phyloP scores from a whole-genome alignment of 2,888 invertebrate genomes.

The Lepidocyrtinus sp. region DNA sequence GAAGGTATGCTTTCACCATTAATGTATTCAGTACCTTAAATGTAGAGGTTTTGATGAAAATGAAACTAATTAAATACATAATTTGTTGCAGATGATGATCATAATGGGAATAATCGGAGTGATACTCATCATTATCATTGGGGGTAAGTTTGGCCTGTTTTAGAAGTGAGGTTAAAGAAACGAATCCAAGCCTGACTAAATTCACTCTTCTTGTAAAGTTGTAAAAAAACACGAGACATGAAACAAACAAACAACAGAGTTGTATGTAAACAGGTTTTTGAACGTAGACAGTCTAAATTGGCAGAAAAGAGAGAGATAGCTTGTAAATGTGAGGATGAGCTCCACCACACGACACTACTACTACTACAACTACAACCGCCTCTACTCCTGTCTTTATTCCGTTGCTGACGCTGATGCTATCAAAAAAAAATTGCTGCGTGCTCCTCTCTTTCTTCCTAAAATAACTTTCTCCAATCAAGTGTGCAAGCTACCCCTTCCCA shows the following conservation, averaged over 20 bases:
- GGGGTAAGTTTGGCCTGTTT: slow-evolving; percentile 72
- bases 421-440: slow-evolving; percentile 28
- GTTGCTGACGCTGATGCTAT: background rate
- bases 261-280: slow-evolving; percentile 45
- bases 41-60: no score
- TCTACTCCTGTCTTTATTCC: slow-evolving; percentile 20
- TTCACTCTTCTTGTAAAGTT: background rate
- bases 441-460: slow-evolving; percentile 13
- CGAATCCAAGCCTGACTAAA: slow-evolving; percentile 24
- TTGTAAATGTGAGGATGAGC: slow-evolving; percentile 20
- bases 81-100: slow-evolving; percentile 74
- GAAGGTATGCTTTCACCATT: slow-evolving; percentile 77
- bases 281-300: slow-evolving; percentile 35
- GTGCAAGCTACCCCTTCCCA: slow-evolving; percentile 8
- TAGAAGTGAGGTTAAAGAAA: slow-evolving; percentile 38
- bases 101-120: slow-evolving; percentile 72
- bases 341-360: slow-evolving; percentile 19
- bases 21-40: background rate
- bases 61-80: no score
- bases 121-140: slow-evolving; percentile 73
- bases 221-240: slow-evolving; percentile 19
- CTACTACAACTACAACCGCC: slow-evolving; percentile 26
- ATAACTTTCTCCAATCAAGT: background rate
- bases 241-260: slow-evolving; percentile 41
- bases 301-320: slow-evolving; percentile 40